Conservation (phyloP, 2,113 vertebrate genomes). For the Steatornis caripensis region DNA sequence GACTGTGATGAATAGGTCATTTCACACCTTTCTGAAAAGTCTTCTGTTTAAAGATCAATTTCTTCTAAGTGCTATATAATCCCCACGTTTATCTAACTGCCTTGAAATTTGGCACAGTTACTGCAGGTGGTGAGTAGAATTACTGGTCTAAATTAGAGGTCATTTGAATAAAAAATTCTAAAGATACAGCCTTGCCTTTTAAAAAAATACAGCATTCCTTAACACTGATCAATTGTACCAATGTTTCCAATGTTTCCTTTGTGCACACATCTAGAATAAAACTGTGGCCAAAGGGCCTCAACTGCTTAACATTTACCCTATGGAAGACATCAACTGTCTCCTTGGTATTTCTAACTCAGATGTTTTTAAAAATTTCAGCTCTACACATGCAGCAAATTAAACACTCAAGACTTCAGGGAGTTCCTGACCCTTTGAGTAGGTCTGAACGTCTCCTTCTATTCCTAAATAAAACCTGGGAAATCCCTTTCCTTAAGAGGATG, state of each 20-base stretch:
- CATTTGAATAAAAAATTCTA: neutral
- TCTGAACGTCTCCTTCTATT: neutral
- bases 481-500: neutral
- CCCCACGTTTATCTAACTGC: neutral
- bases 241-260: neutral
- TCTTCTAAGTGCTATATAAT: slow-evolving; percentile 6
- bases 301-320: neutral
- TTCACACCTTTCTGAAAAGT: slow-evolving; percentile 9
- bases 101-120: neutral
- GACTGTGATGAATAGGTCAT: neutral
- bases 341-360: neutral
- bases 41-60: neutral
- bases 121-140: neutral
- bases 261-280: neutral
- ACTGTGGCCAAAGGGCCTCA: neutral
- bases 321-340: neutral
- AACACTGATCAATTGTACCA: neutral
- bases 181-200: neutral
- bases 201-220: neutral
- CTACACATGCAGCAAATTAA: neutral
- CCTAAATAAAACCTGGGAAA: neutral
- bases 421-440: neutral
- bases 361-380: neutral
- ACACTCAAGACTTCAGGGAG: neutral
- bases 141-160: neutral